Evolutionary conservation across 2,113 vertebrate species (phyloP).

Genomic region (Xyrauchen texanus): DNA sequence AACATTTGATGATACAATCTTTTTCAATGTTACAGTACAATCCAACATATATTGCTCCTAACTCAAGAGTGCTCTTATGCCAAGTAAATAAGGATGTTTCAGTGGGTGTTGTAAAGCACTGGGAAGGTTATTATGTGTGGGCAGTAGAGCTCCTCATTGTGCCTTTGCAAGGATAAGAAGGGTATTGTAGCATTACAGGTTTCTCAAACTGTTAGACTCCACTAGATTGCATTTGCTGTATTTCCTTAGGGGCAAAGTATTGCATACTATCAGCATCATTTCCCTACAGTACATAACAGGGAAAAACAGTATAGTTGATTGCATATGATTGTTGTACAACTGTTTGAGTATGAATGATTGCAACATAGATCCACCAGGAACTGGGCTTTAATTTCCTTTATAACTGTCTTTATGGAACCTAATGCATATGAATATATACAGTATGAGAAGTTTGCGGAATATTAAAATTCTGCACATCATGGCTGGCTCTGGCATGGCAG

Average conservation of each 20-base stretch:
- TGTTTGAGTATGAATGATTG: neutral
- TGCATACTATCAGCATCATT: no score
- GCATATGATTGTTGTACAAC: neutral
- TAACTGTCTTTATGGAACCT: constrained; percentile 5
- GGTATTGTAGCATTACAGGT: neutral
- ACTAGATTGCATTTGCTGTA: no score
- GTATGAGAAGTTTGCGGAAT: neutral
- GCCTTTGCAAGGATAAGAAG: neutral
- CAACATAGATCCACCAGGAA: neutral
- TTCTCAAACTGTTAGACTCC: no score
- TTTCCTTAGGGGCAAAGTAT: no score
- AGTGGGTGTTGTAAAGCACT: constrained; percentile 23
- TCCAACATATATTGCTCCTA: neutral
- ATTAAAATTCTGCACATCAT: constrained; percentile 32
- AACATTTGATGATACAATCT: no score
- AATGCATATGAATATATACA: constrained; percentile 41
- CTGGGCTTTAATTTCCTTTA: neutral
- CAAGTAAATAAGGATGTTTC: constrained; percentile 16
- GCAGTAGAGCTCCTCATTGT: constrained; percentile 6
- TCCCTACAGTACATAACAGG: neutral
- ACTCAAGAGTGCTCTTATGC: neutral
- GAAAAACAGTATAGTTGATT: constrained; percentile 20
- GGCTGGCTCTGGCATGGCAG: constrained; percentile 20
- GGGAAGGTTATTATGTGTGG: constrained; percentile 14
- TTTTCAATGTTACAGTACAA: no score